Conservation (phyloP, 2,113 vertebrate species). For the Chelonoidis abingdonii region DNA sequence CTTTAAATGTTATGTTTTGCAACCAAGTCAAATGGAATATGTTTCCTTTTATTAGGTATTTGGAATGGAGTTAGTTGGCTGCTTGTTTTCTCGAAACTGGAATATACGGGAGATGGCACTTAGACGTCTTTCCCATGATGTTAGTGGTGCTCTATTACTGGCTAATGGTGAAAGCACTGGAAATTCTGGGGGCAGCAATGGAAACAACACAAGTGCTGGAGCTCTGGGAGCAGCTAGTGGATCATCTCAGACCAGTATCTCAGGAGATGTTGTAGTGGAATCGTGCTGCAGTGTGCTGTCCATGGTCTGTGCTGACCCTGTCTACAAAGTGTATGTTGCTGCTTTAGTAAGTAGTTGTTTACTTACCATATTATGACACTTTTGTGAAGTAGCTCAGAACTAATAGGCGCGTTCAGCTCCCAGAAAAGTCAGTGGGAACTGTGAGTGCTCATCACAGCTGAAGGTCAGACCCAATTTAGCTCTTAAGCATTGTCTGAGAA, state of each 20-base stretch:
- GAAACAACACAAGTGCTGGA: constrained; percentile 65
- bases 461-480: not conserved
- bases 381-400: not conserved
- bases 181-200: constrained; percentile 76
- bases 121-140: constrained; percentile 90
- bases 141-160: constrained; percentile 89
- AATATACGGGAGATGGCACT: constrained; percentile 93
- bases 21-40: not conserved
- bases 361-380: not conserved
- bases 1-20: not conserved
- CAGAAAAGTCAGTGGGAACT: not conserved
- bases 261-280: constrained; percentile 89
- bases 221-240: constrained; percentile 74
- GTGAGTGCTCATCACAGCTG: not conserved
- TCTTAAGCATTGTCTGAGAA: not conserved
- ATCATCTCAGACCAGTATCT: constrained; percentile 80
- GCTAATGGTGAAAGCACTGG: constrained; percentile 91
- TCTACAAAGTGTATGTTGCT: constrained; percentile 95
- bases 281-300: constrained; percentile 90
- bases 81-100: constrained; percentile 95
- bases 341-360: constrained; percentile 88
- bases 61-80: constrained; percentile 91
- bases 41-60: constrained; percentile 81
- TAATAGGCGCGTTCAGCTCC: not conserved
- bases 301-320: constrained; percentile 92